phyloP scores from a whole-genome alignment of 2,888 invertebrate species.

The Mythimna vitellina region DNA sequence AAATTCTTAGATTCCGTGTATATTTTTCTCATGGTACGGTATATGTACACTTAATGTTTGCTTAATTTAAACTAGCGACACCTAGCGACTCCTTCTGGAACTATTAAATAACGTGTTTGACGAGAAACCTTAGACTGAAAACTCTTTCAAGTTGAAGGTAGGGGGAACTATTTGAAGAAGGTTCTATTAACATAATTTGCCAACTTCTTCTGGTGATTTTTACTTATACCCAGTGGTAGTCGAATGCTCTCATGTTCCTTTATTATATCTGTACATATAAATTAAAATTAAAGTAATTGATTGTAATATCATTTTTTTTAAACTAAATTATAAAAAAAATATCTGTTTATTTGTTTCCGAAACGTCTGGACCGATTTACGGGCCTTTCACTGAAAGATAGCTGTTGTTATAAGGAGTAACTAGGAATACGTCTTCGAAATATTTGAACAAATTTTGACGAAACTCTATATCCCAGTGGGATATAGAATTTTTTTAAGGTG shows the following conservation, averaged over 20 bases:
- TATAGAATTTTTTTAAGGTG: too few species aligned
- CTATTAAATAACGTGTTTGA: slow-evolving; percentile 2
- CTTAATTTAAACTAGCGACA: slow-evolving; percentile 5
- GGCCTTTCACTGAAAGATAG: too few species aligned
- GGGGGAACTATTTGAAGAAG: slow-evolving; percentile 30
- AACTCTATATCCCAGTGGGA: too few species aligned
- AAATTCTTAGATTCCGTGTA: not conserved
- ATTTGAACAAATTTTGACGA: too few species aligned
- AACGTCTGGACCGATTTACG: too few species aligned
- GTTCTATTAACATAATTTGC: slow-evolving; percentile 5
- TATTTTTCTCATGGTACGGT: not conserved
- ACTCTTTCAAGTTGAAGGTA: not conserved
- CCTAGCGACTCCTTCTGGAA: slow-evolving; percentile 10
- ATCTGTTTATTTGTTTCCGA: too few species aligned
- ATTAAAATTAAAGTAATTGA: not conserved
- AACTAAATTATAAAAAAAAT: too few species aligned
- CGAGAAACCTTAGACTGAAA: not conserved
- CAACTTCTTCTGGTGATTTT: not conserved
- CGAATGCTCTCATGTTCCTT: not conserved
- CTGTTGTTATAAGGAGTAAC: too few species aligned
- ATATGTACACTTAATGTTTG: not conserved
- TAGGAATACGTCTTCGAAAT: too few species aligned
- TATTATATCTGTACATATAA: too few species aligned
- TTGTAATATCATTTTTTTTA: too few species aligned
- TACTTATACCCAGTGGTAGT: not conserved